Evolutionary conservation across 2,797 vertebrate genomes (phyloP).

Genomic region (Salarias fasciatus): DNA sequence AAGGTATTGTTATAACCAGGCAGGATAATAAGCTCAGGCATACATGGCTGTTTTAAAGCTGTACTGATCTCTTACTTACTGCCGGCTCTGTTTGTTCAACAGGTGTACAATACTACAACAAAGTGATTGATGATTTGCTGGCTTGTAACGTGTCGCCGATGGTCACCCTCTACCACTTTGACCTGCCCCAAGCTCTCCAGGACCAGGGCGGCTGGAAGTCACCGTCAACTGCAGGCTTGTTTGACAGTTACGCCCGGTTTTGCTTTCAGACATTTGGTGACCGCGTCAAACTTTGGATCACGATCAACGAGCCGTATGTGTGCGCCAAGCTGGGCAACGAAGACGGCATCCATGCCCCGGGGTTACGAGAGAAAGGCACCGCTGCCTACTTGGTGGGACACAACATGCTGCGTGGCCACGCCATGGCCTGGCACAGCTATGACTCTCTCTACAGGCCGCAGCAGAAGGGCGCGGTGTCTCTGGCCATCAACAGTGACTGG

Average conservation of each 20-base stretch:
- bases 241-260: constrained; percentile 83
- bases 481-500: constrained; percentile 84
- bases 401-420: constrained; percentile 84
- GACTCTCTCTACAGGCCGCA: constrained; percentile 71
- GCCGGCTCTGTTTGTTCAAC: constrained; percentile 21
- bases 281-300: constrained; percentile 86
- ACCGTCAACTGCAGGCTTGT: constrained; percentile 65
- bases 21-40: background rate
- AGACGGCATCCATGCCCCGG: constrained; percentile 75
- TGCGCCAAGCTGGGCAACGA: constrained; percentile 79
- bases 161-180: constrained; percentile 86
- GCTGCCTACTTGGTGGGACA: constrained; percentile 81
- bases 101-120: constrained; percentile 87
- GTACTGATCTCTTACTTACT: constrained; percentile 1
- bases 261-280: constrained; percentile 87
- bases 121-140: constrained; percentile 84
- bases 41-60: background rate
- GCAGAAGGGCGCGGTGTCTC: constrained; percentile 79
- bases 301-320: constrained; percentile 84
- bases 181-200: constrained; percentile 86
- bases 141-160: constrained; percentile 77
- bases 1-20: constrained; percentile 79
- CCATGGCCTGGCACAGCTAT: constrained; percentile 86
- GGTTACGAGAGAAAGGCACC: constrained; percentile 72
- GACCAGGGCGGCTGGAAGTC: constrained; percentile 83